Percentiles rank a stretch among this genome's conserved stretches.
Conservation (phyloP, 2,797 vertebrate genomes). For the Channa striata region DNA sequence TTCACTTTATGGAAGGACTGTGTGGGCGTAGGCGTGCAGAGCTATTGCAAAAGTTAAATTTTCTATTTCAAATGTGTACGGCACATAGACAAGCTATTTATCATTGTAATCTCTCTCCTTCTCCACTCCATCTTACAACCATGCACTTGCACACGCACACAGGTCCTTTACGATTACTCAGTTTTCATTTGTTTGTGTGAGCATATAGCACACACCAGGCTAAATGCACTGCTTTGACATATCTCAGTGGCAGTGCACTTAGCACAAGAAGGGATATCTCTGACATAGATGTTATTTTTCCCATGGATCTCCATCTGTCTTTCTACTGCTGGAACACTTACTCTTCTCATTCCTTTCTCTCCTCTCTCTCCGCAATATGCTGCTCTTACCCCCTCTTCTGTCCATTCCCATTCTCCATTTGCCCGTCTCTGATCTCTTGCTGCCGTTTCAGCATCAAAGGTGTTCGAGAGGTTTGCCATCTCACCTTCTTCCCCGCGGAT, state of each 20-base stretch:
- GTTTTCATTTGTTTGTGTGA: constrained; percentile 58
- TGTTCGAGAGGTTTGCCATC: constrained; percentile 79
- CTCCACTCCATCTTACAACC: too few relatives aligned
- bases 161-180: constrained; percentile 12
- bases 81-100: constrained; percentile 40
- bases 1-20: constrained; percentile 1
- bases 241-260: constrained; percentile 34
- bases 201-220: constrained; percentile 1
- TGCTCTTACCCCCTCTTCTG: constrained; percentile 41
- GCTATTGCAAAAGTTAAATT: constrained; percentile 60
- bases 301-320: constrained; percentile 27
- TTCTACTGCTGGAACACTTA: constrained; percentile 9
- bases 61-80: too few relatives aligned
- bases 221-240: constrained; percentile 44
- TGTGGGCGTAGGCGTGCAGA: constrained; percentile 16
- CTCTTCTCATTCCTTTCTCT: constrained; percentile 27
- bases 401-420: constrained; percentile 57
- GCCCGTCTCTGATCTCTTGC: constrained; percentile 76
- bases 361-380: constrained; percentile 25
- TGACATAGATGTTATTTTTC: constrained; percentile 28
- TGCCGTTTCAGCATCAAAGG: constrained; percentile 77
- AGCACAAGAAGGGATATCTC: constrained; percentile 17
- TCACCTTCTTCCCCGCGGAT: constrained; percentile 51
- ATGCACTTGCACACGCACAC: neutral
- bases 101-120: constrained; percentile 3